A percentile compares a stretch with the other conserved stretches of the same genome.
These are phyloP conservation scores for Littorina saxatilis DNA, from an alignment of 1,140 invertebrate species.

Conservation along the genomic window DNA sequence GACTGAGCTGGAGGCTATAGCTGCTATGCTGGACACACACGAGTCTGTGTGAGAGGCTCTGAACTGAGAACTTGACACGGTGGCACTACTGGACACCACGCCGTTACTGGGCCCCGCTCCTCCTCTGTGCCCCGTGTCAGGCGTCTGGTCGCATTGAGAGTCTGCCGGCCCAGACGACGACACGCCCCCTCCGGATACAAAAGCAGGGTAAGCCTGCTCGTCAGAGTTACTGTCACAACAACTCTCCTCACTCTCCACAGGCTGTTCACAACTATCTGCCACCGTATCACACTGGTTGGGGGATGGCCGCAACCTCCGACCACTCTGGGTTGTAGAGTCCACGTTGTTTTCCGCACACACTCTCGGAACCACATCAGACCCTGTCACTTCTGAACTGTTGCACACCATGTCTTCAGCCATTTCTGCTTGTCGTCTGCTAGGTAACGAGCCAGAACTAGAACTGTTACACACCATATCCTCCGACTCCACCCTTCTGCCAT, in stretches of 20 bases:
- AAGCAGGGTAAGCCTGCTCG: not conserved
- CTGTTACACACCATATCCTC: too few species aligned
- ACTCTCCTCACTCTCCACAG: slow-evolving; percentile 29
- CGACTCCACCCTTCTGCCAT: too few species aligned
- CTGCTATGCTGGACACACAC: not conserved
- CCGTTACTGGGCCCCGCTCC: not conserved
- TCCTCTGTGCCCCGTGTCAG: slow-evolving; percentile 9
- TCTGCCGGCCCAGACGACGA: slow-evolving; percentile 30
- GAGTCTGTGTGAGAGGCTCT: not conserved
- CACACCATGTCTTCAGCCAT: slow-evolving; percentile 27
- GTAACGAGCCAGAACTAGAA: too few species aligned
- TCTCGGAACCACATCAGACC: not conserved
- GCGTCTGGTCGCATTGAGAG: slow-evolving; percentile 4
- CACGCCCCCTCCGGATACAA: not conserved
- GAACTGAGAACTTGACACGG: slow-evolving; percentile 11
- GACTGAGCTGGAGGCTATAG: not conserved
- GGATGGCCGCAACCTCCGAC: not conserved
- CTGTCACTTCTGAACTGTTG: slow-evolving; percentile 28
- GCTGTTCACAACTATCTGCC: not conserved
- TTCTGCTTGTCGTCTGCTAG: too few species aligned
- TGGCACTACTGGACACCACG: not conserved
- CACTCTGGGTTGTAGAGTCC: slow-evolving; percentile 33
- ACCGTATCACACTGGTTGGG: slow-evolving; percentile 19
- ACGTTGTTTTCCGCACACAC: slow-evolving; percentile 17
- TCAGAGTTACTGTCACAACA: slow-evolving; percentile 37